These are phyloP conservation scores for Drosophila insularis DNA, from an alignment of 1,140 invertebrate species.

Conservation along the genomic window DNA sequence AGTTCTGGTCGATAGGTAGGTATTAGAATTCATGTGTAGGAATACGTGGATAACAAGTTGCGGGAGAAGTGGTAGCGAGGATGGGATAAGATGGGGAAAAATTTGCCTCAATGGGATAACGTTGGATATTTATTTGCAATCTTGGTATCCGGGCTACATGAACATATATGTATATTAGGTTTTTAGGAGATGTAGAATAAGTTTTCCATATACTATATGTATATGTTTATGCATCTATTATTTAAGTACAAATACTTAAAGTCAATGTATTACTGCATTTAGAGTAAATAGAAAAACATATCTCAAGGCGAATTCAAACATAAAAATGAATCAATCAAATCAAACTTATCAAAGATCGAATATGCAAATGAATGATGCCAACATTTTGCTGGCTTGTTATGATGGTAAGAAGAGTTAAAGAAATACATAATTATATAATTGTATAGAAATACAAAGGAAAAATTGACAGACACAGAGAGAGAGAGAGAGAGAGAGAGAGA, in stretches of 20 bases:
- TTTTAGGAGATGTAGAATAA: not conserved
- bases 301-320: constrained; percentile 37
- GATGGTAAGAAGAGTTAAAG: constrained; percentile 38
- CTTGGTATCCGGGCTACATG: not conserved
- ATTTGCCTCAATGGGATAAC: not conserved
- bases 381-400: constrained; percentile 55
- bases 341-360: constrained; percentile 33
- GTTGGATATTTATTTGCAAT: not conserved
- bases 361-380: constrained; percentile 51
- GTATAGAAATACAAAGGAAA: constrained; percentile 35
- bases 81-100: not conserved
- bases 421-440: constrained; percentile 36
- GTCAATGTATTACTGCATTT: constrained; percentile 40
- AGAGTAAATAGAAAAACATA: constrained; percentile 31
- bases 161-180: not conserved
- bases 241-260: constrained; percentile 36
- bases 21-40: constrained; percentile 1
- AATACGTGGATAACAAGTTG: constrained; percentile 42
- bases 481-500: constrained; percentile 8
- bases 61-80: not conserved
- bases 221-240: not conserved
- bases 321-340: constrained; percentile 35
- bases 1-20: constrained; percentile 63
- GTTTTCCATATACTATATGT: not conserved
- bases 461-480: too few relatives aligned